Evolutionary conservation across 2,888 invertebrate genomes (phyloP).

Genomic region (Cataglyphis cursor): DNA sequence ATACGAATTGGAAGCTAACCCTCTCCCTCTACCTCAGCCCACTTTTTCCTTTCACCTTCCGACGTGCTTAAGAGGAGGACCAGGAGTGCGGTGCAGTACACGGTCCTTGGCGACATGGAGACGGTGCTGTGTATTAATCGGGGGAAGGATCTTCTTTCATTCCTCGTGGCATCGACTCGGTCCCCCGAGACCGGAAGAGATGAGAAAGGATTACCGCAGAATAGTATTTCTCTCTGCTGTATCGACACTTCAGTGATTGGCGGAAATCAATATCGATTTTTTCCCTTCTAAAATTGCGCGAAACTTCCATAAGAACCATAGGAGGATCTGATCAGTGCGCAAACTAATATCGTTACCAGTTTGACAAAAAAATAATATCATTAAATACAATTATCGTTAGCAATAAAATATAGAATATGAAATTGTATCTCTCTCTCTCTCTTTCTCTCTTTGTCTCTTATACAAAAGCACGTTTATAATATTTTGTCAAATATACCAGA

Average conservation of each 20-base stretch:
- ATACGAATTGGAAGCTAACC: slow-evolving; percentile 81
- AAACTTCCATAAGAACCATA: not conserved
- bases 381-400: not conserved
- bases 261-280: slow-evolving; percentile 62
- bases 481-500: not conserved
- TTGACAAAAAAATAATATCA: not conserved
- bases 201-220: slow-evolving; percentile 73
- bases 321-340: not conserved
- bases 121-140: slow-evolving; percentile 75
- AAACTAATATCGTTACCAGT: not conserved
- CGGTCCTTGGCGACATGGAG: slow-evolving; percentile 70
- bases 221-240: slow-evolving; percentile 68
- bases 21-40: slow-evolving; percentile 62
- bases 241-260: slow-evolving; percentile 75
- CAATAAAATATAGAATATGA: not conserved
- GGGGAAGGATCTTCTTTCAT: slow-evolving; percentile 73
- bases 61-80: slow-evolving; percentile 71
- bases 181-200: slow-evolving; percentile 48
- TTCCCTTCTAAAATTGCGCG: slow-evolving; percentile 34
- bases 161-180: slow-evolving; percentile 65
- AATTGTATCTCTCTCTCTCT: not conserved
- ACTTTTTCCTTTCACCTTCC: slow-evolving; percentile 66
- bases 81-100: slow-evolving; percentile 51
- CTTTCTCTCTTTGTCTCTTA: not conserved
- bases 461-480: not conserved